Evolutionary conservation across 2,113 vertebrate genomes (phyloP), one percentile per base, ranked within the genome.

Genomic region (Condylura cristata): DNA sequence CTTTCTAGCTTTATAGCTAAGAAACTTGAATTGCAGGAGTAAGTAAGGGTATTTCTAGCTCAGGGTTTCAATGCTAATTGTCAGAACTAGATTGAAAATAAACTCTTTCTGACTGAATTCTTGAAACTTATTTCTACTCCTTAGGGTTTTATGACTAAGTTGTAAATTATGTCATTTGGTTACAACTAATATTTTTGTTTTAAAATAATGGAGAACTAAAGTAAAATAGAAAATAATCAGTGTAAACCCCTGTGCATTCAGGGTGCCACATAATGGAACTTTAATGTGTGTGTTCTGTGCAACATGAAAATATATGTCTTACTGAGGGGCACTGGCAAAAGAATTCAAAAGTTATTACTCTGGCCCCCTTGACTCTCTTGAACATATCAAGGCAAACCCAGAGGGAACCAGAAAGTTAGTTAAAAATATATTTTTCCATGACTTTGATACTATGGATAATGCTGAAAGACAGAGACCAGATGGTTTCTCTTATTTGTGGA

Each of bases 1-100:
- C 44, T 92, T 83, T 65, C 30, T 93, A 39, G 12, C 84, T 94
- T 94, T 85, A 68, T n/a, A 87, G 39, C 16, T n/a, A 20, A 95
- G 28, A 93, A 95, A 89, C 1, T 18, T 71, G 58, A 91, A 46
- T 44, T 72, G 30, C 46, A 84, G 81, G 81, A 93, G 70, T 84
- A 46, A 32, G 37, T 61, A 88, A 80, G 60, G 80, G 53, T 53
- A 80, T 94, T 89, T 94, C 30, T 24, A 75, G 56, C 12, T 51
- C 61, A 79, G 26, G 32, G 5, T 75, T 86, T 80, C 60, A 87
- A 30, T 56, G 78, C 61, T 61, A 78, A 53, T 79, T 30, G 26
- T 30, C 34, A 82, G 51, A 58, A 83, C 32, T 34, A 82, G 26
- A 65, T 34, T 70, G 30, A 53, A 90, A 84, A 82, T 75, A 8